phyloP scores from a whole-genome alignment of 2,888 invertebrate genomes.

The Aspidapion aeneum region DNA sequence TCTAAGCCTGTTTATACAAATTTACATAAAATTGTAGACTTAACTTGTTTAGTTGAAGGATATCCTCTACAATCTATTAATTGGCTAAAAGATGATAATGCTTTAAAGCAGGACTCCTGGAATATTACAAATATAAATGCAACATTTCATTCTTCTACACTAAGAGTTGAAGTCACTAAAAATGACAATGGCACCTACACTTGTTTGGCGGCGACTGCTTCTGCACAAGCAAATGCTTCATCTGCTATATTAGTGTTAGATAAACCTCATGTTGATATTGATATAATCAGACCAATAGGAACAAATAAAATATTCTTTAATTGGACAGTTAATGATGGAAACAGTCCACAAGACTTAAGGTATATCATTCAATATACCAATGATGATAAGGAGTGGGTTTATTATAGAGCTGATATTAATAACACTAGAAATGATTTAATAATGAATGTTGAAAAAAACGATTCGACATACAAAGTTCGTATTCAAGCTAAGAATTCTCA shows the following conservation, averaged over 20 bases:
- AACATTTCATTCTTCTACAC: constrained; percentile 57
- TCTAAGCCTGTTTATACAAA: constrained; percentile 50
- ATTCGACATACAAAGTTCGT: constrained; percentile 63
- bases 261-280: constrained; percentile 66
- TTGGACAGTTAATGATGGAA: constrained; percentile 78
- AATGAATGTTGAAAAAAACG: constrained; percentile 56
- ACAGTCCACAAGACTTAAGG: constrained; percentile 62
- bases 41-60: constrained; percentile 58
- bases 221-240: constrained; percentile 34
- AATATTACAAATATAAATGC: constrained; percentile 49
- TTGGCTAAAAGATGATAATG: constrained; percentile 58
- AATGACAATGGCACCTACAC: constrained; percentile 73
- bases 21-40: constrained; percentile 50
- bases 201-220: constrained; percentile 48
- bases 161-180: constrained; percentile 56
- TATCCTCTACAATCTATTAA: constrained; percentile 55
- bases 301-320: constrained; percentile 72
- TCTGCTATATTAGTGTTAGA: constrained; percentile 56
- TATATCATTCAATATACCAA: constrained; percentile 52
- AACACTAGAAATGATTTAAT: constrained; percentile 66
- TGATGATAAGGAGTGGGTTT: constrained; percentile 54
- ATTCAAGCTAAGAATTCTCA: constrained; percentile 65
- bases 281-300: constrained; percentile 72
- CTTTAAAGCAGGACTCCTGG: constrained; percentile 40
- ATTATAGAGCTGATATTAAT: constrained; percentile 57